A percentile compares a stretch with the other conserved stretches of the same genome.
Evolutionary conservation across 1,140 invertebrate species (phyloP).

Genomic region (Drosophila burlai): DNA sequence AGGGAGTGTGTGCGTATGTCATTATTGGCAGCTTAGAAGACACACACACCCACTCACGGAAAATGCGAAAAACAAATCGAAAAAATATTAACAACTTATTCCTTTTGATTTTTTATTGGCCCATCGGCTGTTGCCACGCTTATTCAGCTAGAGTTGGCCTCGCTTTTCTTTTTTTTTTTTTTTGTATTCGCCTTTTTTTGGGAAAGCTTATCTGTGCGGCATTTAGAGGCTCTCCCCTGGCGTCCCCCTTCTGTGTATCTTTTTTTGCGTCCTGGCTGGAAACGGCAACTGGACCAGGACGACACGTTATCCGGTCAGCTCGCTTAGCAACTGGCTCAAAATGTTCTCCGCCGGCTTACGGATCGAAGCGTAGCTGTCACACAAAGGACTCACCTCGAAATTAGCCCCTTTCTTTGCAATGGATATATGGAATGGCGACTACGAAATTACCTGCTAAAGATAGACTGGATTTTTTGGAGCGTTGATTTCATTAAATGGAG

Average conservation of each 20-base stretch:
- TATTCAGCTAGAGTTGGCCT: slow-evolving; percentile 21
- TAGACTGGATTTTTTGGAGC: background rate
- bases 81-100: slow-evolving; percentile 76
- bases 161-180: background rate
- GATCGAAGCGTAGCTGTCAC: slow-evolving; percentile 5
- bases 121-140: slow-evolving; percentile 48
- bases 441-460: too few species aligned
- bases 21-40: slow-evolving; percentile 72
- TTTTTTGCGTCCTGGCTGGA: slow-evolving; percentile 1
- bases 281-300: slow-evolving; percentile 20
- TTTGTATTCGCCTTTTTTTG: background rate
- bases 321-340: slow-evolving; percentile 18
- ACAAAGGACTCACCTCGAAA: background rate
- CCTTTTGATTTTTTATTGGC: slow-evolving; percentile 75
- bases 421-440: background rate
- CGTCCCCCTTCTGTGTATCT: background rate
- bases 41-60: slow-evolving; percentile 19
- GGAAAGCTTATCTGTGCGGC: slow-evolving; percentile 36
- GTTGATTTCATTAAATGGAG: too few species aligned
- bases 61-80: slow-evolving; percentile 65
- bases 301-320: slow-evolving; percentile 26
- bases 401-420: background rate
- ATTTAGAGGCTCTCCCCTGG: slow-evolving; percentile 32
- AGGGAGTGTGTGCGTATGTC: slow-evolving; percentile 37
- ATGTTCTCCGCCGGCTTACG: slow-evolving; percentile 15